Percentiles rank a stretch among this genome's conserved stretches.
Evolutionary conservation across 2,113 vertebrate genomes (phyloP).

Genomic region (Chloebia gouldiae): DNA sequence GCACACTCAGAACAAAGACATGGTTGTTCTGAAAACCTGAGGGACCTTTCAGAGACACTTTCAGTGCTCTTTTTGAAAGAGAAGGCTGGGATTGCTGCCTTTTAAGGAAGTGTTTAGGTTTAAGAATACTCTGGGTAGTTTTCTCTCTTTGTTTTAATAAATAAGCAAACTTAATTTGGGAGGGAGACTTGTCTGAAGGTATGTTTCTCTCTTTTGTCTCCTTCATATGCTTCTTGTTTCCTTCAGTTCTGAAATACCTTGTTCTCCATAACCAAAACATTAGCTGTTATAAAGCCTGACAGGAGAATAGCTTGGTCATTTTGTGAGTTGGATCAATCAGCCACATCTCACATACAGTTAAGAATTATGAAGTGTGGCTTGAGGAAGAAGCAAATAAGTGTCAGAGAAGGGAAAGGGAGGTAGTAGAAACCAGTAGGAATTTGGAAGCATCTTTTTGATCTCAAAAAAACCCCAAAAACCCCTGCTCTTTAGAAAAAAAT

Average conservation of each 20-base stretch:
- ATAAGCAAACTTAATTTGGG: neutral
- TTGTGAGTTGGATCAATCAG: neutral
- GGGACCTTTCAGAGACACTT: neutral
- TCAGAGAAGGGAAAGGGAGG: neutral
- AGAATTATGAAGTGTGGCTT: neutral
- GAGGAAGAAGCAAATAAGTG: neutral
- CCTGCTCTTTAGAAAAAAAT: neutral
- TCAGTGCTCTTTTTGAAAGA: neutral
- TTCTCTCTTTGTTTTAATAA: neutral
- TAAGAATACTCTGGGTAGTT: neutral
- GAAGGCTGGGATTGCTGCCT: neutral
- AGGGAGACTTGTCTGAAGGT: neutral
- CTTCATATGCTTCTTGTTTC: neutral
- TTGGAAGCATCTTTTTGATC: neutral
- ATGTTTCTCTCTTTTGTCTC: neutral
- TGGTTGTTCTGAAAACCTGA: neutral
- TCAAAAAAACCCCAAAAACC: neutral
- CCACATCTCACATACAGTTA: neutral
- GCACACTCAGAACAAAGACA: neutral
- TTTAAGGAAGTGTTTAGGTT: neutral
- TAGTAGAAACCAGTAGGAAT: neutral
- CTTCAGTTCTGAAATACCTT: neutral
- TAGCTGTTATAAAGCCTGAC: neutral
- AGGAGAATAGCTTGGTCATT: neutral
- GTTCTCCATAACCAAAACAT: neutral